Base-by-base conservation (phyloP, 1,140 invertebrate genomes). In the Drosophila kohkoa region DNA sequence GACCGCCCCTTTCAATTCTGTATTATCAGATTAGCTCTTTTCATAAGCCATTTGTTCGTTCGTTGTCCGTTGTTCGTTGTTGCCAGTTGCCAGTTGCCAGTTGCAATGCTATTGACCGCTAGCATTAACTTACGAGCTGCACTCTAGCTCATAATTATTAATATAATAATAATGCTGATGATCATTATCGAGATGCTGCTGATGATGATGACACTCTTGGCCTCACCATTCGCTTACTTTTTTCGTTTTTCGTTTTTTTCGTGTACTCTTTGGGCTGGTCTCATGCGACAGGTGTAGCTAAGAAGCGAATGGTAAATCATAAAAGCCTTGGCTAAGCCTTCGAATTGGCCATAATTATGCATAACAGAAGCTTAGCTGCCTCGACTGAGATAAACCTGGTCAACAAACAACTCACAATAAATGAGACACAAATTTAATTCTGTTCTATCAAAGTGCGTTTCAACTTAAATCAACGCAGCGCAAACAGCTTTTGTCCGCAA, bases 1-100 rank as follows among this genome's bases (percentile, higher is more conserved):
- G 83, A 88, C 79, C 83, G 83, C 83, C 83, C 83, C 83, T 88
- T 88, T 88, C 83, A 88, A 88, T 88, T 88, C 83, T 88, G 79
- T 88, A 88, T 88, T 88, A 88, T 88, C 83, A 88, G 83, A 88
- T 88, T 88, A 88, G 83, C 83, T 88, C 77, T 82, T 87, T 83
- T 80, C 74, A 82, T 82, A 88, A 80, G 77, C 72, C 66, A 77
- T 87, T 87, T 82, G 72, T 74, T 83, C 74, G 32, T 63, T 63
- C 55, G 32, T 38, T 30, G 7, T 6, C 41, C 52, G 59, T 64
- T 58, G 49, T 30, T 45, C 20, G 43, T 64, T 73, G 63, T 64
- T 64, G 51, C 46, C 41, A 48, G 55, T 51, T 66, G 66, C 49
- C 45, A 30, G 30, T 35, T 35, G 7, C 32, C 32, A 38, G 35